Evolutionary conservation across 2,888 invertebrate species (phyloP).

Genomic region (Orthosia cruda): DNA sequence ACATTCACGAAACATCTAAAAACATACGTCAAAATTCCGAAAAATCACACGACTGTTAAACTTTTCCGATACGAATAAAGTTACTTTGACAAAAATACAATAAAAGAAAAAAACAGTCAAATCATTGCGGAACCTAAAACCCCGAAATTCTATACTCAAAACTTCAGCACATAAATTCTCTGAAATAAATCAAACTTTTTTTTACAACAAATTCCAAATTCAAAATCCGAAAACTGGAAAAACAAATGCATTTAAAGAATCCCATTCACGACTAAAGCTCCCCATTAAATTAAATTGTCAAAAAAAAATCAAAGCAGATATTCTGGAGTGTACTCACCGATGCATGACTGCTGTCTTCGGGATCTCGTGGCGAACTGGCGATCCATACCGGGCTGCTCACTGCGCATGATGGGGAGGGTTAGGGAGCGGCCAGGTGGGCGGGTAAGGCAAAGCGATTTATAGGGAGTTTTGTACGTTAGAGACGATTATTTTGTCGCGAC

Average conservation of each 20-base stretch:
- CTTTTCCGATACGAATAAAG: no score
- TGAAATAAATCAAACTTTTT: conserved; percentile 18
- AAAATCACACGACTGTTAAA: background rate
- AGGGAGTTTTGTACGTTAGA: background rate
- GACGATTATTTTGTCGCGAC: conserved; percentile 30
- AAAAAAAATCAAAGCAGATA: conserved; percentile 20
- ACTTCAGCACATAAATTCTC: background rate
- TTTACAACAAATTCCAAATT: conserved; percentile 1
- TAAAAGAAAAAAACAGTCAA: background rate
- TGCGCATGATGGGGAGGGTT: conserved; percentile 84
- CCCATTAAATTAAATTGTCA: conserved; percentile 9
- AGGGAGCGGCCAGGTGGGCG: conserved; percentile 66
- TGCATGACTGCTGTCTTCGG: conserved; percentile 71
- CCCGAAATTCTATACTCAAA: conserved; percentile 37
- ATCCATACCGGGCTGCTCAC: conserved; percentile 76
- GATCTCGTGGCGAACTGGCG: conserved; percentile 73
- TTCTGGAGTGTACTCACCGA: conserved; percentile 72
- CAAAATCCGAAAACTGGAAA: background rate
- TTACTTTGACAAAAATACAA: background rate
- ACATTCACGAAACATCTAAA: background rate
- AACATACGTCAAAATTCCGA: background rate
- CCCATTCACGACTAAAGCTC: conserved; percentile 28
- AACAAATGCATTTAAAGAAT: background rate
- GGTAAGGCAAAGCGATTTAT: conserved; percentile 54
- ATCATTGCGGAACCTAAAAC: background rate